Conservation (phyloP, 2,113 vertebrate genomes). For the Microcebus lehilahytsara region DNA sequence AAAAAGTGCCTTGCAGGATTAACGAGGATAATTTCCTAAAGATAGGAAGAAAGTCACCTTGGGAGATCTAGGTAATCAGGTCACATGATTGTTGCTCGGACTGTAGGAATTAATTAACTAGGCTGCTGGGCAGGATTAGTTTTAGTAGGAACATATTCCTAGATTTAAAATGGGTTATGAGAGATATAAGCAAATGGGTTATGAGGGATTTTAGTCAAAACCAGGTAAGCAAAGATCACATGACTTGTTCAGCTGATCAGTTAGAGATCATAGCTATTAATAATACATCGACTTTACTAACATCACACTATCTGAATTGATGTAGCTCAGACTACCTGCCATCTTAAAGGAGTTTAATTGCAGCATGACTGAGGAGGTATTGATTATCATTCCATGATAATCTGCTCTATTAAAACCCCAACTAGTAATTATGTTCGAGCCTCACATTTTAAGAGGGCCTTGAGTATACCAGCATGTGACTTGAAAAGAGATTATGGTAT, state of each 20-base stretch:
- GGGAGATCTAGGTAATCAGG: background rate
- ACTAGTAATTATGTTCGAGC: background rate
- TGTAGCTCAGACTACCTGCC: background rate
- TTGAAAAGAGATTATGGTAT: background rate
- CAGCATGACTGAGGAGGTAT: background rate
- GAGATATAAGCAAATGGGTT: background rate
- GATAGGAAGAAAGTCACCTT: background rate
- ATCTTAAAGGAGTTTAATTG: background rate
- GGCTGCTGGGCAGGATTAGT: background rate
- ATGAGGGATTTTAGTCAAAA: background rate
- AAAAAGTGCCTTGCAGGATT: background rate
- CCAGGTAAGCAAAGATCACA: constrained; percentile 21
- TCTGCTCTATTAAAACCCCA: background rate
- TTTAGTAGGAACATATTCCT: constrained; percentile 13
- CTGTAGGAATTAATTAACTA: background rate
- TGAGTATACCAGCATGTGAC: background rate
- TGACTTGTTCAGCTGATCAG: background rate
- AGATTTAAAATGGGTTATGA: background rate
- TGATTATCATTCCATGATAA: background rate
- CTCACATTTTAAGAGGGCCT: background rate
- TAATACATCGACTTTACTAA: background rate
- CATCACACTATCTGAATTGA: background rate
- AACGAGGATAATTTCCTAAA: background rate
- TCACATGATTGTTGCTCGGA: background rate
- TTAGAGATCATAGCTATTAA: background rate